These are phyloP conservation scores for Ptilodon capucinus DNA, from an alignment of 2,888 invertebrate genomes.

Conservation along the genomic window DNA sequence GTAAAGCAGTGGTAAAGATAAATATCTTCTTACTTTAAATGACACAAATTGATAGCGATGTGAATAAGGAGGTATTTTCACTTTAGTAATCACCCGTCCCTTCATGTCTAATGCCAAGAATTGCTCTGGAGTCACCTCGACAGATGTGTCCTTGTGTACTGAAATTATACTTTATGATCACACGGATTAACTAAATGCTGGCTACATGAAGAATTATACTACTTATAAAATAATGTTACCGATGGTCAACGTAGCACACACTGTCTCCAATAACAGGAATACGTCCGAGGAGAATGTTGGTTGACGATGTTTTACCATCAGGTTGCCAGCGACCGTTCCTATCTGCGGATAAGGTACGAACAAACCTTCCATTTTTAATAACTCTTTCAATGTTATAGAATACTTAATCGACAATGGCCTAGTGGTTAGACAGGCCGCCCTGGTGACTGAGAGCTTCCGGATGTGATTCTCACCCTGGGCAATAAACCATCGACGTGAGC, in stretches of 20 bases:
- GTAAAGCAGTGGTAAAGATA: no score
- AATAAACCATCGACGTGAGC: no score
- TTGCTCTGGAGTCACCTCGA: conserved; percentile 51
- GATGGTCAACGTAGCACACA: conserved; percentile 77
- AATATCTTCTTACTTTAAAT: conserved; percentile 44
- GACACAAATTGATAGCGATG: conserved; percentile 48
- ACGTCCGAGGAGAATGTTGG: conserved; percentile 86
- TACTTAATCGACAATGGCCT: no score
- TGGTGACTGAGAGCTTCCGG: no score
- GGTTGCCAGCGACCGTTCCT: conserved; percentile 85
- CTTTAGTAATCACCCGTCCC: conserved; percentile 48
- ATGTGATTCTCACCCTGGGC: no score
- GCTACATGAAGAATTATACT: neutral
- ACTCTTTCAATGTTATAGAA: neutral
- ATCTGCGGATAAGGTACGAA: conserved; percentile 61
- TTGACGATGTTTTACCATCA: conserved; percentile 84
- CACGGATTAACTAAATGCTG: no score
- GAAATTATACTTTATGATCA: no score
- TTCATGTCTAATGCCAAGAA: conserved; percentile 59
- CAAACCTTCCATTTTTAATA: neutral
- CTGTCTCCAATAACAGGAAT: conserved; percentile 81
- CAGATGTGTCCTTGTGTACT: conserved; percentile 31
- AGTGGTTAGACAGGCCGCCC: no score
- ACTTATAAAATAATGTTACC: conserved; percentile 48
- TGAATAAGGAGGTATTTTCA: conserved; percentile 58